Percentiles rank a stretch among this genome's conserved stretches.
Evolutionary conservation across 2,113 vertebrate species (phyloP).

Genomic region (Cryptotis parvus): DNA sequence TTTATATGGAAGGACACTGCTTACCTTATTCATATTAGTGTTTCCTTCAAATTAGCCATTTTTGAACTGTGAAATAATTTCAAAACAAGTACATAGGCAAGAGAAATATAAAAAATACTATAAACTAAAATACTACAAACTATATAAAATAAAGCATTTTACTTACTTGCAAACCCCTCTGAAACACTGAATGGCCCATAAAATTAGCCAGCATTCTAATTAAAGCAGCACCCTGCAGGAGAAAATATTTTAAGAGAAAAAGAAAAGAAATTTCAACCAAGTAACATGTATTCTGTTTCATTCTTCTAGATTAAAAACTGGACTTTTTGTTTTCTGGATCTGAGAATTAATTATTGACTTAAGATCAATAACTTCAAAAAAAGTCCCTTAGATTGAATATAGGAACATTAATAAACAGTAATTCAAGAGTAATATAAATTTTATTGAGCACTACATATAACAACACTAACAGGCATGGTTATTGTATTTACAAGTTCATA

Average conservation of each 20-base stretch:
- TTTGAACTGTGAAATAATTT: constrained; percentile 32
- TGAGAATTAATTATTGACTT: not conserved
- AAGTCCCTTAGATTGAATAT: not conserved
- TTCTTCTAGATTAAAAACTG: not conserved
- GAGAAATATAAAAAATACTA: constrained; percentile 48
- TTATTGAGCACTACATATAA: not conserved
- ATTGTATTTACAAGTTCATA: not conserved
- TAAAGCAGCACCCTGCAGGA: constrained; percentile 94
- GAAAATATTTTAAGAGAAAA: constrained; percentile 59
- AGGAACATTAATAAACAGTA: not conserved
- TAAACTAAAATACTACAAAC: not conserved
- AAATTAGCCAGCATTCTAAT: constrained; percentile 99
- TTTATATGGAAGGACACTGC: not conserved
- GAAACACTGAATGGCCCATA: constrained; percentile 97
- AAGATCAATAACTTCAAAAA: constrained; percentile 4
- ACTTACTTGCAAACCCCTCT: constrained; percentile 97
- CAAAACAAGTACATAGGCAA: constrained; percentile 51
- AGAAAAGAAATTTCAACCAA: constrained; percentile 53
- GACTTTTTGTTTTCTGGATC: not conserved
- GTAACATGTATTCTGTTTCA: constrained; percentile 51
- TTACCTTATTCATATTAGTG: not conserved
- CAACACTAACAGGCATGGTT: constrained; percentile 35
- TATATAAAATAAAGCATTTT: constrained; percentile 35
- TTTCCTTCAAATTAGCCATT: constrained; percentile 44
- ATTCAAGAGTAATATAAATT: constrained; percentile 20